These are phyloP conservation scores for Lasioglossum leucozonium DNA, from an alignment of 2,888 invertebrate genomes.

Conservation along the genomic window DNA sequence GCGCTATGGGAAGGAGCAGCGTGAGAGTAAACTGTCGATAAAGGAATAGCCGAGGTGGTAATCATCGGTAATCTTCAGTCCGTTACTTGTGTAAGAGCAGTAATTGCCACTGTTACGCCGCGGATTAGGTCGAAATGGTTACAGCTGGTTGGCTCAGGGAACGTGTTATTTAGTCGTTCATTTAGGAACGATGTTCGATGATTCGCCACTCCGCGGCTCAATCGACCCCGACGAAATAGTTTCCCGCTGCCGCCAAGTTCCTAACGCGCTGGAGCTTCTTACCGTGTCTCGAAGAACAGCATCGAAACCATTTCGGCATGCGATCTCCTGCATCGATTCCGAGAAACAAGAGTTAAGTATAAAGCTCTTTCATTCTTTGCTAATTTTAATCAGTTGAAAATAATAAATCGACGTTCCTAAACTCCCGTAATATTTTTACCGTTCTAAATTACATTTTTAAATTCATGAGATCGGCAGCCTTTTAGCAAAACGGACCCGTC, in stretches of 20 bases:
- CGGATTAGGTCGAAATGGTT: constrained; percentile 57
- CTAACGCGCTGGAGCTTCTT: neutral
- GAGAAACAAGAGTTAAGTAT: neutral
- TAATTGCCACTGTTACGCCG: constrained; percentile 61
- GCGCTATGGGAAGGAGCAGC: constrained; percentile 47
- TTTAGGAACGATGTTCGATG: constrained; percentile 48
- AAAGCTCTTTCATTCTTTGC: neutral
- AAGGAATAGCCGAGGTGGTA: constrained; percentile 55
- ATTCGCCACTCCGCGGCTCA: constrained; percentile 19
- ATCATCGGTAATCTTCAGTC: constrained; percentile 57
- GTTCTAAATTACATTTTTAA: no score
- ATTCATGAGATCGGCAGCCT: no score
- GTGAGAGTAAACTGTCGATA: constrained; percentile 58
- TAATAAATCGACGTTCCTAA: neutral
- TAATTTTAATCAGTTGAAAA: neutral
- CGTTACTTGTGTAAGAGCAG: constrained; percentile 61
- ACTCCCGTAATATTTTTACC: neutral
- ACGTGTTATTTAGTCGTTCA: constrained; percentile 56
- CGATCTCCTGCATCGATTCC: neutral
- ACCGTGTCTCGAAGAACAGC: neutral
- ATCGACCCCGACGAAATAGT: constrained; percentile 36
- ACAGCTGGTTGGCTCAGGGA: constrained; percentile 36
- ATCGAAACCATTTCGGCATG: neutral
- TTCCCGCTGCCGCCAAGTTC: constrained; percentile 1
- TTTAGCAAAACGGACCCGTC: no score